Evolutionary conservation across 2,113 vertebrate genomes (phyloP).

Genomic region (Climacteris rufus): DNA sequence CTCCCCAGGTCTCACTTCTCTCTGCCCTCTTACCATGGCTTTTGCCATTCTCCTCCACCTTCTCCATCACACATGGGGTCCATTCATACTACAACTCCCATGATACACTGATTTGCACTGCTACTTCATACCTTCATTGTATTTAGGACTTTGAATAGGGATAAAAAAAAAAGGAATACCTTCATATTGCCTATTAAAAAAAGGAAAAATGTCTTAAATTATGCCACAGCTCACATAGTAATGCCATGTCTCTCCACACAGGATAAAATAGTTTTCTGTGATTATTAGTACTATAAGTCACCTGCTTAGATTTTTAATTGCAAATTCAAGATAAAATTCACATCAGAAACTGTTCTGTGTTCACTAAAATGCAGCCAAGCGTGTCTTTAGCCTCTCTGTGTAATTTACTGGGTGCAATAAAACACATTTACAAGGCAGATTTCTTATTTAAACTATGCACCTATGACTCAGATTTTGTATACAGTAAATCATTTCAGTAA

Average conservation of each 20-base stretch:
- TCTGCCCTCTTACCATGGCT: not conserved
- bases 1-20: not conserved
- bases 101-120: fast-evolving
- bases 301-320: not conserved
- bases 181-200: not conserved
- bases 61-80: not conserved
- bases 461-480: not conserved
- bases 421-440: not conserved
- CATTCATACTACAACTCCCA: not conserved
- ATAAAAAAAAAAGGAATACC: not conserved
- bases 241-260: not conserved
- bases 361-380: not conserved
- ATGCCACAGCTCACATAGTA: not conserved
- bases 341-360: not conserved
- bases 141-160: not conserved
- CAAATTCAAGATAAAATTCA: not conserved
- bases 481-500: not conserved
- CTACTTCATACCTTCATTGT: not conserved
- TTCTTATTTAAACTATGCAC: not conserved
- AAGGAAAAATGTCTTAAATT: not conserved
- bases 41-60: not conserved
- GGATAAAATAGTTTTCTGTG: not conserved
- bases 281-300: not conserved
- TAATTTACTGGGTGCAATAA: not conserved
- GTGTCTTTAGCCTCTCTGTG: not conserved